A percentile compares a stretch with the other conserved stretches of the same genome.
phyloP scores from a whole-genome alignment of 2,113 vertebrate genomes.

The Oplegnathus fasciatus region DNA sequence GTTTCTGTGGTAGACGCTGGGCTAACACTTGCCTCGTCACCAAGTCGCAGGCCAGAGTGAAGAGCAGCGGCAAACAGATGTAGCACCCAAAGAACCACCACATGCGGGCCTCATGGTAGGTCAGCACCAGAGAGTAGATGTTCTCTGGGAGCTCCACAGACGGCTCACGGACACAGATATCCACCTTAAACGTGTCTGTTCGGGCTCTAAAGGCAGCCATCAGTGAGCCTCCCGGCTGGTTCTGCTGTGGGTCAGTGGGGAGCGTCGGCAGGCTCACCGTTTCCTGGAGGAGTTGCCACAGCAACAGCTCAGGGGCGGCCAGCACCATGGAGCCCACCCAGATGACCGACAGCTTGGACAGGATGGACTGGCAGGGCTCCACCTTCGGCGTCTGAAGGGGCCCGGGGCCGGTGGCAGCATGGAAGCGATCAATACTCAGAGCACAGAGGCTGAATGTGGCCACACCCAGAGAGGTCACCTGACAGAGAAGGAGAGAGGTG shows the following conservation, averaged over 20 bases:
- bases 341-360: slow-evolving; percentile 94
- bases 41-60: slow-evolving; percentile 93
- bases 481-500: slow-evolving; percentile 24
- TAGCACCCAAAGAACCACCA: slow-evolving; percentile 99
- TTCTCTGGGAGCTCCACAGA: slow-evolving; percentile 87
- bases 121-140: slow-evolving; percentile 91
- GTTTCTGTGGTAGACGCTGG: slow-evolving; percentile 33
- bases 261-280: slow-evolving; percentile 46
- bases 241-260: slow-evolving; percentile 15
- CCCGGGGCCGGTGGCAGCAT: slow-evolving; percentile 88
- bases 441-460: slow-evolving; percentile 97
- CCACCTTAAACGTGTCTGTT: slow-evolving; percentile 58
- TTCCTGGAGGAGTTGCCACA: slow-evolving; percentile 91
- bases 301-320: slow-evolving; percentile 91
- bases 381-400: slow-evolving; percentile 81
- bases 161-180: slow-evolving; percentile 89
- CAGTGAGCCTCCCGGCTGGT: slow-evolving; percentile 11
- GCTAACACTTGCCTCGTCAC: slow-evolving; percentile 87
- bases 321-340: slow-evolving; percentile 95
- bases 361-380: slow-evolving; percentile 93
- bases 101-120: slow-evolving; percentile 93
- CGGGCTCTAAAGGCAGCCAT: slow-evolving; percentile 15
- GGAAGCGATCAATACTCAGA: slow-evolving; percentile 95
- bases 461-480: slow-evolving; percentile 95
- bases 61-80: slow-evolving; percentile 94